These are phyloP conservation scores for Hycleus cichorii DNA, from an alignment of 1,140 invertebrate genomes.

Conservation along the genomic window DNA sequence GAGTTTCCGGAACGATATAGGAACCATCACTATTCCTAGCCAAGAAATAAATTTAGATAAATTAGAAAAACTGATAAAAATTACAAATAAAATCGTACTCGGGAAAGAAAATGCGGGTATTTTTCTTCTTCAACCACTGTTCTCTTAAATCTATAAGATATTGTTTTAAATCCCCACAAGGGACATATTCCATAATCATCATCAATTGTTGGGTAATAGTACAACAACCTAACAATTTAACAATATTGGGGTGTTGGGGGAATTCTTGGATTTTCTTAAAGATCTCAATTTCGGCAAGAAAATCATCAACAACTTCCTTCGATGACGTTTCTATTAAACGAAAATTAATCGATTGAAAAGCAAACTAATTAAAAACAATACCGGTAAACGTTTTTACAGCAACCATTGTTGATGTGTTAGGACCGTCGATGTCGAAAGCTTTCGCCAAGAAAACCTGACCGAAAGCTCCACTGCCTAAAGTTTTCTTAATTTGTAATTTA, in stretches of 20 bases:
- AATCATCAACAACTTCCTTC: conserved; percentile 54
- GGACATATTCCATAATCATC: conserved; percentile 73
- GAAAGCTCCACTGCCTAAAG: conserved; percentile 69
- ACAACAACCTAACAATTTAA: conserved; percentile 71
- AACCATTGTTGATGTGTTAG: conserved; percentile 47
- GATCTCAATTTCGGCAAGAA: conserved; percentile 70
- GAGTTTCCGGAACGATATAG: conserved; percentile 4
- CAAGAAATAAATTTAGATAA: background rate
- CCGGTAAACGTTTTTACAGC: conserved; percentile 60
- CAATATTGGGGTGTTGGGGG: conserved; percentile 61
- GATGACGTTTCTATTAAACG: conserved; percentile 42
- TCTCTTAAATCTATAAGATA: conserved; percentile 36
- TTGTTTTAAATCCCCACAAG: conserved; percentile 65
- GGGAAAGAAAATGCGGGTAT: conserved; percentile 22
- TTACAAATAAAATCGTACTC: conserved; percentile 21
- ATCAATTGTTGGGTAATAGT: conserved; percentile 58
- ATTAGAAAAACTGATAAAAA: background rate
- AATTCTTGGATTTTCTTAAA: conserved; percentile 59
- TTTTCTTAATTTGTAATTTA: conserved; percentile 31
- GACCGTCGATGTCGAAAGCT: conserved; percentile 45
- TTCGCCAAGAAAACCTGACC: conserved; percentile 60
- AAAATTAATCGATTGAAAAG: background rate
- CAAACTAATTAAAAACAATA: background rate
- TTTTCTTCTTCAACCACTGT: conserved; percentile 26
- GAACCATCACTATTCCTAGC: conserved; percentile 14